Conservation (phyloP, 2,888 invertebrate genomes). For the Sabellastarte sp. region DNA sequence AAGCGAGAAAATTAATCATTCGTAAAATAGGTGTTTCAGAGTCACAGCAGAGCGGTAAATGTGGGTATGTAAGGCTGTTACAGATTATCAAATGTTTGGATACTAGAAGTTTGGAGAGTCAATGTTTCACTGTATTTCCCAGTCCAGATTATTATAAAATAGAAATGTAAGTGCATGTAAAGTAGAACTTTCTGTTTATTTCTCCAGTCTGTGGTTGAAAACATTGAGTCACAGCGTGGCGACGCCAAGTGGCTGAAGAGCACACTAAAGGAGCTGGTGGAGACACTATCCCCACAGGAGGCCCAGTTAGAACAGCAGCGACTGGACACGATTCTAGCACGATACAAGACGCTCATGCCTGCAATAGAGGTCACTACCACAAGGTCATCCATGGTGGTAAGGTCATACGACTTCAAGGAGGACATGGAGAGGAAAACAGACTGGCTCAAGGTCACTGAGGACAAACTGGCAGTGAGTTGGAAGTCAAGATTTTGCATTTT, state of each 20-base stretch:
- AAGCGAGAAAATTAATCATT: too few relatives aligned
- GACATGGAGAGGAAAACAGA: constrained; percentile 81
- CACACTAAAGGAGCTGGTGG: constrained; percentile 81
- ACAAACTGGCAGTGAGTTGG: constrained; percentile 4
- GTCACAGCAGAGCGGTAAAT: too few relatives aligned
- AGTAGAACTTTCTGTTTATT: too few relatives aligned
- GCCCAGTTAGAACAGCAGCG: constrained; percentile 77
- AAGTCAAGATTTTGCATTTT: too few relatives aligned
- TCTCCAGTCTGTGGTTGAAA: constrained; percentile 82
- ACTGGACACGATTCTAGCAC: constrained; percentile 77
- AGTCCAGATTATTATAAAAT: neutral
- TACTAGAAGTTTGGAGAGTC: neutral
- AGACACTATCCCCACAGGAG: constrained; percentile 79
- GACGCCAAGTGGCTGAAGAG: constrained; percentile 95
- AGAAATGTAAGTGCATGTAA: too few relatives aligned
- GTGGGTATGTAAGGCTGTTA: too few relatives aligned
- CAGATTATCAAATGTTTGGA: too few relatives aligned
- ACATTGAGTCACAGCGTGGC: constrained; percentile 85
- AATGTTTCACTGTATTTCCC: too few relatives aligned
- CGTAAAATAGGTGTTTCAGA: too few relatives aligned
- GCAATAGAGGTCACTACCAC: constrained; percentile 90
- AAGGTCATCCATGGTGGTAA: constrained; percentile 86
- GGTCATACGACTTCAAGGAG: constrained; percentile 87
- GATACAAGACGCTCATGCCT: constrained; percentile 71
- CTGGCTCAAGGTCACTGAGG: constrained; percentile 59